Percentiles rank a stretch among this genome's conserved stretches.
Evolutionary conservation across 2,888 invertebrate genomes (phyloP).

Genomic region (Drosophila nr. perissopoda): DNA sequence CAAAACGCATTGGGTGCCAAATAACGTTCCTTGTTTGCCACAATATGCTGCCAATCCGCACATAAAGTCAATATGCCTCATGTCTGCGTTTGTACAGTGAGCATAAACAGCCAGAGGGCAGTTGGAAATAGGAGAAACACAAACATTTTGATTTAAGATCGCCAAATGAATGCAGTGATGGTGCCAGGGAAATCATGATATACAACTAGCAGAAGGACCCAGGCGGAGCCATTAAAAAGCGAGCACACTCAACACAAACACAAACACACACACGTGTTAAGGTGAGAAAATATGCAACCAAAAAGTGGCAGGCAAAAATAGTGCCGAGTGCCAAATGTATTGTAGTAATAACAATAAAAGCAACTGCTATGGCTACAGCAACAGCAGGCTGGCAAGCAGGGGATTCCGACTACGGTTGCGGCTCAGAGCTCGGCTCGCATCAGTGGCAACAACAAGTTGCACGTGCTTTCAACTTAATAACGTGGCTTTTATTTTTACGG

Average conservation of each 20-base stretch:
- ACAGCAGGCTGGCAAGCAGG: conserved; percentile 38
- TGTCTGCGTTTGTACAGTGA: conserved; percentile 3
- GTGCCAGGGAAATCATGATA: conserved; percentile 71
- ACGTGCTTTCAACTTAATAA: conserved; percentile 81
- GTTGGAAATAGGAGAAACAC: conserved; percentile 18
- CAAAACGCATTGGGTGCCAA: background rate
- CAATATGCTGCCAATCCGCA: background rate
- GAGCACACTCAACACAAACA: conserved; percentile 27
- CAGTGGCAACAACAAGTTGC: conserved; percentile 74
- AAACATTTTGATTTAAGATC: conserved; percentile 74
- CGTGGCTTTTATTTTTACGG: conserved; percentile 80
- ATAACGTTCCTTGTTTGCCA: background rate
- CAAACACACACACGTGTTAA: conserved; percentile 33
- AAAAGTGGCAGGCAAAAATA: conserved; percentile 70
- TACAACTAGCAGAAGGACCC: conserved; percentile 49
- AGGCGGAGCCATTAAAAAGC: conserved; percentile 63
- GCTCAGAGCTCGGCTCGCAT: conserved; percentile 29
- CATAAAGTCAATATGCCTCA: conserved; percentile 5
- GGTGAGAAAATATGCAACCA: conserved; percentile 73
- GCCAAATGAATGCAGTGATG: conserved; percentile 69
- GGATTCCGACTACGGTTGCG: conserved; percentile 11
- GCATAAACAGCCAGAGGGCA: conserved; percentile 18
- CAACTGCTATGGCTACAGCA: conserved; percentile 57
- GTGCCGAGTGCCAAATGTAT: conserved; percentile 79
- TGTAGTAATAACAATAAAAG: conserved; percentile 80